Evolutionary conservation across 2,113 vertebrate species (phyloP), one percentile per base, ranked within the genome.

Genomic region (Bolborhynchus lineola): DNA sequence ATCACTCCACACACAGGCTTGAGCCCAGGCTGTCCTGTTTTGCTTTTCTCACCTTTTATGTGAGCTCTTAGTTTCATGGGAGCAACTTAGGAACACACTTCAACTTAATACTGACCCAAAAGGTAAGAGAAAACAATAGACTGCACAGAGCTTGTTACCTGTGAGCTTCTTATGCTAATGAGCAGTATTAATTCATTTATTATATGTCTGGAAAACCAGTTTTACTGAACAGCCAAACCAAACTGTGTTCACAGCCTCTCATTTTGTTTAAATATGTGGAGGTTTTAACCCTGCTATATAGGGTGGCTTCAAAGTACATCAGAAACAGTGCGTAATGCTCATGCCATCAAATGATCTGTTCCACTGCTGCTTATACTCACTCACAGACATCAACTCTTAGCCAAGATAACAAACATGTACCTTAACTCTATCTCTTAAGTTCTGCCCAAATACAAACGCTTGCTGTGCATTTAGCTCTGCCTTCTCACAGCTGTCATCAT

Each of bases 361-460:
- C 70, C 42, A 47, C 28, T 42, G 29, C 74, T 59, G 10, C 19
- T 65, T 31, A 57, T 24, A 13, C 64, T 64, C 23, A 17, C 11
- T 14, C 42, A 42, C n/a, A 60, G 11, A n/a, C 42, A 44, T 13
- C 11, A 62, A 55, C 55, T 49, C 33, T 41, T 24, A 50, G 25
- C 26, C n/a, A 42, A 59, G 44, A 52, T 13, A 91, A 78, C 2
- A 60, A 82, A 57, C 3, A 7, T 1, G 93, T 95, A 99, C 99
- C 99, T 99, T 99, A 90, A 99, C 99, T 98, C 99, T 98, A 88
- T 99, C 99, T 97, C 99, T 98, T 93, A 99, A 98, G 97, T 99
- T 99, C 82, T 99, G 99, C 83, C 99, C 99, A 95, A 99, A 99
- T 35, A 99, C 98, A 84, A 99, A 99, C 2, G 98, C 98, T 77